Evolutionary conservation across 1,140 invertebrate species (phyloP).

Genomic region (Hermatobates lingyangjiaoensis): DNA sequence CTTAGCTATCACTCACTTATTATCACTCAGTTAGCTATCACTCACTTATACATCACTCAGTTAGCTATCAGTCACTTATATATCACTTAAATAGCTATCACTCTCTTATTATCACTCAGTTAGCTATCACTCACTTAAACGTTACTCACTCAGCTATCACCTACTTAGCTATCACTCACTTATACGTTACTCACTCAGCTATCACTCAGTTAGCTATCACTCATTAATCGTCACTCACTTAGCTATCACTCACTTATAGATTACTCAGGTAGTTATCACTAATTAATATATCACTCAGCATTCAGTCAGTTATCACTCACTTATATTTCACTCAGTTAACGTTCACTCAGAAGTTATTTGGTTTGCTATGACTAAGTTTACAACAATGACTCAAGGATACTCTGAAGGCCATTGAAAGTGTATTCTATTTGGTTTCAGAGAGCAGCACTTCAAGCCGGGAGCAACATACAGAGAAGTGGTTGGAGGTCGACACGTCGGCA

Average conservation of each 20-base stretch:
- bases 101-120: background rate
- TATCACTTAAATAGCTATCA: too few relatives aligned
- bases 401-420: background rate
- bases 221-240: too few relatives aligned
- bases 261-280: background rate
- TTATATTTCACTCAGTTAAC: background rate
- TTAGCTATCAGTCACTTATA: too few relatives aligned
- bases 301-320: background rate
- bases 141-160: background rate
- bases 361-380: background rate
- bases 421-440: constrained; percentile 13
- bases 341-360: background rate
- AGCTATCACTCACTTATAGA: too few relatives aligned
- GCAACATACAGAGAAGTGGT: constrained; percentile 34
- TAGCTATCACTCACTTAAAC: background rate
- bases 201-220: background rate
- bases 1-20: too few relatives aligned
- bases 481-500: constrained; percentile 25
- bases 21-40: too few relatives aligned
- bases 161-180: background rate
- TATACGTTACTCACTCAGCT: too few relatives aligned
- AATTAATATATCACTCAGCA: background rate
- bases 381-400: background rate
- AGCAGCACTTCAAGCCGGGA: constrained; percentile 47
- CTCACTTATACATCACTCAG: too few relatives aligned